Evolutionary conservation across 2,113 vertebrate species (phyloP).

Genomic region (Charadrius vociferus): DNA sequence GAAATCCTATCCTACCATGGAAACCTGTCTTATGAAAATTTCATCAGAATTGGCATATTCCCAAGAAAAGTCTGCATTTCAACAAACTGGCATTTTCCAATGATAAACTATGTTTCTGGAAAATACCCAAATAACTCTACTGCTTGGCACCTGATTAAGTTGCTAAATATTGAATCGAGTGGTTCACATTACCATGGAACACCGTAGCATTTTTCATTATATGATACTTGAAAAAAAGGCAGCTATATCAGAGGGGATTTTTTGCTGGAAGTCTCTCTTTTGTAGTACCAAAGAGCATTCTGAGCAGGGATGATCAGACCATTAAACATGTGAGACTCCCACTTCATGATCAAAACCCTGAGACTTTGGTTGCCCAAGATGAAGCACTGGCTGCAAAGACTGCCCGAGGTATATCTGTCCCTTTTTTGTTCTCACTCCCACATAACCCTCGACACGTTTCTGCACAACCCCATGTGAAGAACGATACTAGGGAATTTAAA

Average conservation of each 20-base stretch:
- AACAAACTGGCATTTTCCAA: constrained; percentile 3
- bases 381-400: not conserved
- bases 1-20: constrained; percentile 12
- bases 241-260: not conserved
- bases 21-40: constrained; percentile 36
- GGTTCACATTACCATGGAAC: not conserved
- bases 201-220: not conserved
- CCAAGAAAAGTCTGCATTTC: constrained; percentile 18
- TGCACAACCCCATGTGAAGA: not conserved
- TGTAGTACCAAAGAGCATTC: not conserved
- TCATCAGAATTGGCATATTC: constrained; percentile 8
- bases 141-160: constrained; percentile 11
- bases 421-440: not conserved
- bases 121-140: not conserved
- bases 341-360: not conserved
- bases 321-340: not conserved
- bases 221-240: not conserved
- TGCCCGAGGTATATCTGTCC: not conserved
- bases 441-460: not conserved
- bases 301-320: not conserved
- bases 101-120: constrained; percentile 26
- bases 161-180: constrained; percentile 40
- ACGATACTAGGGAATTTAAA: not conserved
- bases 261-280: not conserved
- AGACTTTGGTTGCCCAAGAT: not conserved